These are phyloP conservation scores for Nomada ferruginata DNA, from an alignment of 2,888 invertebrate species.

Conservation along the genomic window DNA sequence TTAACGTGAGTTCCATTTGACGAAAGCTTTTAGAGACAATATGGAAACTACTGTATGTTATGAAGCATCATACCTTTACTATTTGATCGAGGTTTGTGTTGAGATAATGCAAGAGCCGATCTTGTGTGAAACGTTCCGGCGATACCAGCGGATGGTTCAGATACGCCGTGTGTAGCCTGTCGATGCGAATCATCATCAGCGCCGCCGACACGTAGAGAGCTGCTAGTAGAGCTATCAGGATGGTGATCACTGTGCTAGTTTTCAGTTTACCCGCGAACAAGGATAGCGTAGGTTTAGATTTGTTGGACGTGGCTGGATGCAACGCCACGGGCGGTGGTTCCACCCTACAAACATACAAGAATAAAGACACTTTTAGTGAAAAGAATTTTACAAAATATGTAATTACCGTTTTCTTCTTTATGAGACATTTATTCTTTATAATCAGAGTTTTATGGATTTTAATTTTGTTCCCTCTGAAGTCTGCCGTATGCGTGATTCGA, in stretches of 20 bases:
- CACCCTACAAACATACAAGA: slow-evolving; percentile 64
- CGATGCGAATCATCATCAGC: slow-evolving; percentile 82
- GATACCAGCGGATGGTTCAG: slow-evolving; percentile 81
- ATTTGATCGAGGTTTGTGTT: slow-evolving; percentile 92
- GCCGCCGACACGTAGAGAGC: slow-evolving; percentile 81
- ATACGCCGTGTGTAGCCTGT: slow-evolving; percentile 80
- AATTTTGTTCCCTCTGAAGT: no score
- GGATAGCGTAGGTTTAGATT: slow-evolving; percentile 39
- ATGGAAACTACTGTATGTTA: no score
- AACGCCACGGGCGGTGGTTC: slow-evolving; percentile 59
- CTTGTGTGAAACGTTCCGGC: slow-evolving; percentile 80
- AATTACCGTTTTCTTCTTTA: no score
- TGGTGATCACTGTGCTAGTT: slow-evolving; percentile 78
- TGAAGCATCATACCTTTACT: slow-evolving; percentile 87
- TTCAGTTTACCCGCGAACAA: slow-evolving; percentile 64
- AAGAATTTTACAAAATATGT: no score
- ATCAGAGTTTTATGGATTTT: no score
- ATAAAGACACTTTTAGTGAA: neutral
- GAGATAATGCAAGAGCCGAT: slow-evolving; percentile 84
- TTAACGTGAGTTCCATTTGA: no score
- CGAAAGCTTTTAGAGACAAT: no score
- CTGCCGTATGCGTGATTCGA: no score
- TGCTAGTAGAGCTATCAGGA: slow-evolving; percentile 78
- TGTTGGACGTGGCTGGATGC: slow-evolving; percentile 43
- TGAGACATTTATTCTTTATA: no score